phyloP scores from a whole-genome alignment of 1,140 invertebrate species.

The Drosophila miranda region DNA sequence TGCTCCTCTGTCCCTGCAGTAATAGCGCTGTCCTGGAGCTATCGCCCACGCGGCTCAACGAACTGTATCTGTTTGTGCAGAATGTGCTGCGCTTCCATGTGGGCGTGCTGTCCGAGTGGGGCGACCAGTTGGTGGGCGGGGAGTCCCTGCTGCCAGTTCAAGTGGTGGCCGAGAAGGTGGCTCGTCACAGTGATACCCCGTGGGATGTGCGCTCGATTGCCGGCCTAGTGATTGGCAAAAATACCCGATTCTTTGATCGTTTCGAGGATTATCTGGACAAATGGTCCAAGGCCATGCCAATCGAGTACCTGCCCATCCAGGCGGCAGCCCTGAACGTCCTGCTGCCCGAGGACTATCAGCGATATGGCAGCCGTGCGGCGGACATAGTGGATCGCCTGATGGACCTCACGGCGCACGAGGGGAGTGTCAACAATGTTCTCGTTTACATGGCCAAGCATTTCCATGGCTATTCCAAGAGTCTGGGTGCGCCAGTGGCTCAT shows the following conservation, averaged over 20 bases:
- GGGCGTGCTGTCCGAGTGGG: constrained; percentile 46
- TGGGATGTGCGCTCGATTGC: constrained; percentile 71
- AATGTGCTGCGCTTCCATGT: constrained; percentile 58
- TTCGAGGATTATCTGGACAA: constrained; percentile 19
- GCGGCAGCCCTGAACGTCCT: constrained; percentile 46
- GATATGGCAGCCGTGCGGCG: constrained; percentile 1
- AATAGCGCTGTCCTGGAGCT: constrained; percentile 5
- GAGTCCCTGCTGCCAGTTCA: not conserved
- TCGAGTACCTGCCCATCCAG: constrained; percentile 47
- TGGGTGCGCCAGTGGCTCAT: not conserved
- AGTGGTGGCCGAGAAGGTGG: constrained; percentile 29
- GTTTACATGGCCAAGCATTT: constrained; percentile 60
- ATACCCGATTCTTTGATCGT: constrained; percentile 22
- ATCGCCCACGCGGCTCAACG: constrained; percentile 62
- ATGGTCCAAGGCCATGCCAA: constrained; percentile 10
- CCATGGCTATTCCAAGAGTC: constrained; percentile 48
- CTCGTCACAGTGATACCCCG: constrained; percentile 45
- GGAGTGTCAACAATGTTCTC: constrained; percentile 43
- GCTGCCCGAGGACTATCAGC: constrained; percentile 13
- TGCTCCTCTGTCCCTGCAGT: not conserved
- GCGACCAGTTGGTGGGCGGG: not conserved
- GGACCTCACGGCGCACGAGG: constrained; percentile 1
- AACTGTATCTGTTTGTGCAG: constrained; percentile 52
- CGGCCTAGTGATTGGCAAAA: constrained; percentile 48
- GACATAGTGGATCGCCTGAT: constrained; percentile 31